phyloP scores from a whole-genome alignment of 2,113 vertebrate species.

The Terrapene triunguis region DNA sequence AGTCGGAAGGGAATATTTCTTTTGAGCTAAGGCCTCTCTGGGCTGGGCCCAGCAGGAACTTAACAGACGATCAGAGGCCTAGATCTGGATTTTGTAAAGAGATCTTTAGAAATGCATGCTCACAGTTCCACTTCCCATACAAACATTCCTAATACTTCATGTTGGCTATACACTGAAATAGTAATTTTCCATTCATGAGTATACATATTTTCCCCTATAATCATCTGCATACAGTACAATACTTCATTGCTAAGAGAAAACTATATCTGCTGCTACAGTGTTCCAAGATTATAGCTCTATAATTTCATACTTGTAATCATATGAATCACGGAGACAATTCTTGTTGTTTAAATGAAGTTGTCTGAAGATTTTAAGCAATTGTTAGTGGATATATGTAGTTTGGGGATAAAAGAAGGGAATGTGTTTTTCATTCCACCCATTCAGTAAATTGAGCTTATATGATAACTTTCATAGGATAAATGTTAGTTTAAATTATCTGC shows the following conservation, averaged over 20 bases:
- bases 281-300: neutral
- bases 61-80: neutral
- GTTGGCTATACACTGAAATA: neutral
- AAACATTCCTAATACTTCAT: neutral
- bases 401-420: constrained; percentile 44
- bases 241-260: neutral
- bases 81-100: neutral
- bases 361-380: neutral
- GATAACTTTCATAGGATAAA: constrained; percentile 83
- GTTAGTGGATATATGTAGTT: neutral
- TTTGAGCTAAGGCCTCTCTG: neutral
- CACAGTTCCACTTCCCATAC: neutral
- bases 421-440: constrained; percentile 55
- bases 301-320: neutral
- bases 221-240: neutral
- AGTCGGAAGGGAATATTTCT: neutral
- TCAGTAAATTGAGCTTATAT: constrained; percentile 77
- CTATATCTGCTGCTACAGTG: neutral
- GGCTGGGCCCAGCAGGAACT: neutral
- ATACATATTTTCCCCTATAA: neutral
- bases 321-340: neutral
- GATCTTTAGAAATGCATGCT: neutral
- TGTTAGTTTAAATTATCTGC: constrained; percentile 86
- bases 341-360: neutral
- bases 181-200: neutral